Evolutionary conservation across 2,113 vertebrate species (phyloP), one percentile per base, ranked within the genome.

Genomic region (Hypanus sabinus): DNA sequence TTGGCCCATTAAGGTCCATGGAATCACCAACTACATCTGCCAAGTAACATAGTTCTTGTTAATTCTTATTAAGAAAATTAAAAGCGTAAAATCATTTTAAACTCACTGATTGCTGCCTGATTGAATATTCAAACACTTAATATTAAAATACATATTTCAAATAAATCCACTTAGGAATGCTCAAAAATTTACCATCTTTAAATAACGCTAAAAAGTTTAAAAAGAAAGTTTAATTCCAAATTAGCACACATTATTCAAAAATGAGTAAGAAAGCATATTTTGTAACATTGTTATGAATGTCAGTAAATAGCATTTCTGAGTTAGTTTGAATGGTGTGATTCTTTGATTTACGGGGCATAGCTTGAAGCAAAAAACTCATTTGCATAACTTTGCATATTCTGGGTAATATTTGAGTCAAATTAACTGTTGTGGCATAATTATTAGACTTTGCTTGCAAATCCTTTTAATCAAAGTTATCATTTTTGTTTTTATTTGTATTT

Each of bases 271-370:
- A 93, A 73, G 11, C 18, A 93, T 93, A 93, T 55, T 93, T 36
- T 75, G 38, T 55, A 73, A 93, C 60, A 73, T 93, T 93, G 85
- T 90, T 90, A 33, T n/a, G 62, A 90, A 33, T 93, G 70, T 93
- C 91, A 93, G 62, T 73, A 93, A 93, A 73, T 38, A 70, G 91
- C 70, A 73, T 93, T 46, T 93, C 70, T 27, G 20, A 93, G 91
- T 93, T 68, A 93, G 70, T 93, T 93, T 93, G 70, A 93, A 93
- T 93, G 70, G 68, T 73, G 91, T 55, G 68, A 93, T 71, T 55
- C 91, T 93, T 93, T 93, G 91, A 93, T 93, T 93, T 93, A 55
- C 33, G 73, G 68, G 85, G 36, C 12, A 93, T 93, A 93, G 91
- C 91, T 93, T 55, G 68, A 73, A 93, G 91, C 91, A 73, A 93